phyloP scores from a whole-genome alignment of 2,797 vertebrate genomes.

The Hypotaenidia okinawae region DNA sequence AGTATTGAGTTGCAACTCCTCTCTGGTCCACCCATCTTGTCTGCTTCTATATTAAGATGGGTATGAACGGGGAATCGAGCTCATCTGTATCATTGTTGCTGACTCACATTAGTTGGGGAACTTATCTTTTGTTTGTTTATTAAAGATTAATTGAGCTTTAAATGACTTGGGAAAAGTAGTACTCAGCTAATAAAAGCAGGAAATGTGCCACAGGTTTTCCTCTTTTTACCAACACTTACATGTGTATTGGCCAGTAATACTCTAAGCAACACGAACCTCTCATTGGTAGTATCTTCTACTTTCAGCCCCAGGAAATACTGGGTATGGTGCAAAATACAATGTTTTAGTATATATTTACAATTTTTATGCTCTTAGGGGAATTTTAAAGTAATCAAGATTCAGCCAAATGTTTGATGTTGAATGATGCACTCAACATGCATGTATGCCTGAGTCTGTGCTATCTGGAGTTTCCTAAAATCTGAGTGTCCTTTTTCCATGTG shows the following conservation, averaged over 20 bases:
- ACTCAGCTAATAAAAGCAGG: not conserved
- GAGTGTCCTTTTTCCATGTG: not conserved
- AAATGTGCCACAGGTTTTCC: not conserved
- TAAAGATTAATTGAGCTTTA: not conserved
- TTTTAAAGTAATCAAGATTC: not conserved
- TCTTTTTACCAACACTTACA: not conserved
- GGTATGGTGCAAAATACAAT: not conserved
- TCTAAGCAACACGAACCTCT: not conserved
- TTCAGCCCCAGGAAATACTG: not conserved
- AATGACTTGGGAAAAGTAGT: not conserved
- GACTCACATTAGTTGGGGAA: not conserved
- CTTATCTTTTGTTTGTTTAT: not conserved
- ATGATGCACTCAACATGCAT: not conserved
- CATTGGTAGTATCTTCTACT: not conserved
- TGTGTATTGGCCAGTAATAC: not conserved
- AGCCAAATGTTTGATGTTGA: not conserved
- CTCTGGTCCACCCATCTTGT: not conserved
- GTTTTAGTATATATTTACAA: not conserved
- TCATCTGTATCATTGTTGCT: not conserved
- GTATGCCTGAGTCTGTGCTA: not conserved
- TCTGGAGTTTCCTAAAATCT: not conserved
- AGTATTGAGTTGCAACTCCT: not conserved
- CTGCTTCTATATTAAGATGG: not conserved
- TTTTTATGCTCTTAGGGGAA: not conserved
- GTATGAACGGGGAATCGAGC: not conserved